Evolutionary conservation across 2,888 invertebrate genomes (phyloP).

Genomic region (Lasioglossum figueresi): DNA sequence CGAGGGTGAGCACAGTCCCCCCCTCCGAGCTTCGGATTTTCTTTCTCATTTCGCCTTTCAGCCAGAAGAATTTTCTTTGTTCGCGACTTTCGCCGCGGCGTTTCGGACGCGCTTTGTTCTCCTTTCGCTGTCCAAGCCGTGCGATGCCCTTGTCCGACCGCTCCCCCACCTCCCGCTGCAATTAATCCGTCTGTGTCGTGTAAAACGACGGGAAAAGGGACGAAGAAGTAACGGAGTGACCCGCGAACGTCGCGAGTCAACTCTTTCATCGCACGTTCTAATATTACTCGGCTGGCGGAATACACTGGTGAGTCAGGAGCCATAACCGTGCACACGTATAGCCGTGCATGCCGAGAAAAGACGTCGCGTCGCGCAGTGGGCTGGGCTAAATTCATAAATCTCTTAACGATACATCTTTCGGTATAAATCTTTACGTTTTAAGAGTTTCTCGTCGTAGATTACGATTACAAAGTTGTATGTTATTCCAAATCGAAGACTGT

Average conservation of each 20-base stretch:
- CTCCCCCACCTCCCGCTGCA: not conserved
- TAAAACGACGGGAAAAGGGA: slow-evolving; percentile 6
- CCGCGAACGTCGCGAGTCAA: slow-evolving; percentile 52
- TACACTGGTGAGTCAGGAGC: slow-evolving; percentile 66
- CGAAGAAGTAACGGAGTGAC: slow-evolving; percentile 21
- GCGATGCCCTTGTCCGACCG: not conserved
- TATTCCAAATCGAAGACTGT: no score
- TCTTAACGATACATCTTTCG: no score
- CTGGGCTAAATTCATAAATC: no score
- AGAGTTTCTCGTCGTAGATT: no score
- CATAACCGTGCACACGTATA: slow-evolving; percentile 44
- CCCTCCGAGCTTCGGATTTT: not conserved
- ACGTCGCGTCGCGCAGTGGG: not conserved
- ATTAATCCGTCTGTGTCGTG: slow-evolving; percentile 35
- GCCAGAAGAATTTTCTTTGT: slow-evolving; percentile 1
- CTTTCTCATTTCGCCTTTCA: not conserved
- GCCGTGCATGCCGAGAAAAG: not conserved
- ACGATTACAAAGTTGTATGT: no score
- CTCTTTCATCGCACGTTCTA: slow-evolving; percentile 66
- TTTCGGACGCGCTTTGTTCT: not conserved
- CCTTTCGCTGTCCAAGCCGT: not conserved
- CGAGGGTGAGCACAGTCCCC: not conserved
- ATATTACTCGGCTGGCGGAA: slow-evolving; percentile 69
- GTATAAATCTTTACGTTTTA: no score
- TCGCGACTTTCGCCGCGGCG: not conserved